These are phyloP conservation scores for Monochamus alternatus DNA, from an alignment of 2,888 invertebrate species.

Conservation along the genomic window DNA sequence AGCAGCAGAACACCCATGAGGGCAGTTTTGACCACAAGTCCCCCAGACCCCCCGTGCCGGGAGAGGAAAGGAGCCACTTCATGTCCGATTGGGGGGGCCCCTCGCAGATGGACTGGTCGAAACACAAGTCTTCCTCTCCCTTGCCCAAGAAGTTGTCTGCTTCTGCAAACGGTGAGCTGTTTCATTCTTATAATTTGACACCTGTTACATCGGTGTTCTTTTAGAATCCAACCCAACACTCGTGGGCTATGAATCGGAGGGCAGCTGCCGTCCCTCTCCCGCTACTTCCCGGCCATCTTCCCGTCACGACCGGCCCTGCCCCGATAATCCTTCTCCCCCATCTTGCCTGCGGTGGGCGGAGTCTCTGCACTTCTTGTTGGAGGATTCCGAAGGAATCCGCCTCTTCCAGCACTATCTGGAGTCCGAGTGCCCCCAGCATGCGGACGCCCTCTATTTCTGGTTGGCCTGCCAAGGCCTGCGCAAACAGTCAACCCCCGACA, in stretches of 20 bases:
- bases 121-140: constrained; percentile 63
- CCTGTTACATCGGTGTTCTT: not conserved
- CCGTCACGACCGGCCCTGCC: constrained; percentile 56
- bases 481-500: constrained; percentile 83
- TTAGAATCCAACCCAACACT: constrained; percentile 56
- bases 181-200: not conserved
- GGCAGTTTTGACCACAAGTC: constrained; percentile 75
- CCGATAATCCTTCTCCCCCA: constrained; percentile 71
- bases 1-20: constrained; percentile 62
- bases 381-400: constrained; percentile 92
- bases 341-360: constrained; percentile 92
- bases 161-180: constrained; percentile 56
- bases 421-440: constrained; percentile 84
- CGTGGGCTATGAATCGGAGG: constrained; percentile 67
- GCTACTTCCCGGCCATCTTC: constrained; percentile 70
- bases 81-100: constrained; percentile 64
- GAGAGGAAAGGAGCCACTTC: constrained; percentile 76
- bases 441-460: constrained; percentile 91
- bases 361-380: constrained; percentile 86
- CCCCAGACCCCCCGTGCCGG: constrained; percentile 89
- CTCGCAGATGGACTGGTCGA: constrained; percentile 58
- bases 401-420: constrained; percentile 89
- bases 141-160: constrained; percentile 56
- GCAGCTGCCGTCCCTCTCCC: constrained; percentile 66
- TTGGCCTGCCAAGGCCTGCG: constrained; percentile 93